Conservation (phyloP, 1,140 invertebrate species). For the Drosophila oshimai region DNA sequence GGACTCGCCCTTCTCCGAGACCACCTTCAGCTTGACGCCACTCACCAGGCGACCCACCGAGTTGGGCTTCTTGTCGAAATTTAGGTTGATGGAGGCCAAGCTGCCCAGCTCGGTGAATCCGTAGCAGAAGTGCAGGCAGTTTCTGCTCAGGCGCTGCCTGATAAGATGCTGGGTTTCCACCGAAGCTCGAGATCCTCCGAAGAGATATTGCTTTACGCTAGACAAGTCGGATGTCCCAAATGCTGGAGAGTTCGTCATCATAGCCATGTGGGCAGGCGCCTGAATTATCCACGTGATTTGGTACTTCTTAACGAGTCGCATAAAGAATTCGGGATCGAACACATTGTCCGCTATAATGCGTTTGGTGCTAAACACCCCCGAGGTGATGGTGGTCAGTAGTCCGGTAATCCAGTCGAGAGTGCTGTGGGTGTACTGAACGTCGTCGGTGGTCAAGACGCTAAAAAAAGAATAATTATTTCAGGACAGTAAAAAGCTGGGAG, state of each 20-base stretch:
- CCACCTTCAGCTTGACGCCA: constrained; percentile 70
- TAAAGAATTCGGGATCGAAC: constrained; percentile 36
- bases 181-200: constrained; percentile 45
- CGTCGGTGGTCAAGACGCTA: constrained; percentile 35
- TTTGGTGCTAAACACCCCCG: constrained; percentile 50
- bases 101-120: constrained; percentile 57
- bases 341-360: constrained; percentile 52
- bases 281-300: constrained; percentile 61
- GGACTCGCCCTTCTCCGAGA: constrained; percentile 41
- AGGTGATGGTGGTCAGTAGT: constrained; percentile 35
- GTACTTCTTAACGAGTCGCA: constrained; percentile 42
- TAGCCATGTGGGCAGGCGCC: constrained; percentile 51
- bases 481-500: fast-evolving
- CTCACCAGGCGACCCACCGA: constrained; percentile 44
- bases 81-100: constrained; percentile 21
- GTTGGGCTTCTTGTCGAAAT: constrained; percentile 61
- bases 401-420: constrained; percentile 65
- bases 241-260: constrained; percentile 38
- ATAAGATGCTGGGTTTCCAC: constrained; percentile 45
- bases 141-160: constrained; percentile 14
- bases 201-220: constrained; percentile 31
- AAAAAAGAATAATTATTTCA: not conserved
- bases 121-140: constrained; percentile 43
- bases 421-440: constrained; percentile 59
- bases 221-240: constrained; percentile 36